phyloP scores from a whole-genome alignment of 2,113 vertebrate species.

The Agelaius phoeniceus region DNA sequence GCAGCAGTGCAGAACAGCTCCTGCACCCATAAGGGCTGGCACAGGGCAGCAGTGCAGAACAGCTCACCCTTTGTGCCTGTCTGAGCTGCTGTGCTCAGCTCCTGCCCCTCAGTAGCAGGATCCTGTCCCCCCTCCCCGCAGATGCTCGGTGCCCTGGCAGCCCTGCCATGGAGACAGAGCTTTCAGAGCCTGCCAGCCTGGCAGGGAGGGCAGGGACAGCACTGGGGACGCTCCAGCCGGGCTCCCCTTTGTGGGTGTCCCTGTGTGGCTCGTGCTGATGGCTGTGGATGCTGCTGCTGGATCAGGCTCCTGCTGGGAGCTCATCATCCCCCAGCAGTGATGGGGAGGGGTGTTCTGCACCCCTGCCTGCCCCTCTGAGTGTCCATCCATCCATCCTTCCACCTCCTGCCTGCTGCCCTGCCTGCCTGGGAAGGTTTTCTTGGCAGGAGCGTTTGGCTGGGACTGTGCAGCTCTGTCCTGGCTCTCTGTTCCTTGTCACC shows the following conservation, averaged over 20 bases:
- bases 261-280: not conserved
- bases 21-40: not conserved
- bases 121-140: not conserved
- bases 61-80: constrained; percentile 58
- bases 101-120: not conserved
- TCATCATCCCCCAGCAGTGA: fast-evolving
- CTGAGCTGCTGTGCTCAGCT: not conserved
- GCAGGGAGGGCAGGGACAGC: not conserved
- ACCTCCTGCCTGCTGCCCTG: fast-evolving
- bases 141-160: constrained; percentile 41
- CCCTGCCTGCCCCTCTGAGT: not conserved
- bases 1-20: too few relatives aligned
- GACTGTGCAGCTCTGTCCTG: not conserved
- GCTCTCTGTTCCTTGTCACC: fast-evolving
- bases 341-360: not conserved
- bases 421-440: not conserved
- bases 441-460: not conserved
- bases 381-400: not conserved
- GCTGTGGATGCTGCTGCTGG: not conserved
- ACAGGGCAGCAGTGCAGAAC: not conserved
- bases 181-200: constrained; percentile 52
- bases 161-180: not conserved
- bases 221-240: not conserved
- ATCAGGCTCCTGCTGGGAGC: not conserved
- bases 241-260: not conserved